Evolutionary conservation across 2,797 vertebrate species (phyloP), one percentile per base, ranked within the genome.

Genomic region (Craterocephalus amniculus): DNA sequence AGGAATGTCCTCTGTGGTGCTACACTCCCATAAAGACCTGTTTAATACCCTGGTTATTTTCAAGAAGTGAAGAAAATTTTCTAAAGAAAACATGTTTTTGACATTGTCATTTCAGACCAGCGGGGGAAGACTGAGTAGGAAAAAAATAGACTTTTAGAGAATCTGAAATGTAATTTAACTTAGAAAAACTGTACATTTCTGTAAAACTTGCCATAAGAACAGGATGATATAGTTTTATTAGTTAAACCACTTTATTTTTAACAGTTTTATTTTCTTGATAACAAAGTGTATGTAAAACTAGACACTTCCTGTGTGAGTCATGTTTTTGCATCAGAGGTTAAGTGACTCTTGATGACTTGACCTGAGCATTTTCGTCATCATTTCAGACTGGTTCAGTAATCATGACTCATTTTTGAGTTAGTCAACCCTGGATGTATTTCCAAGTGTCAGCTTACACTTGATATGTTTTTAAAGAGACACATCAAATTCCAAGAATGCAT

Each of bases 321-420:
- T 77, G 70, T 84, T 79, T 76, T 68, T 60, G n/a, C n/a, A 88
- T 87, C 61, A 80, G 59, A 64, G 67, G 57, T 63, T 75, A 79
- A 77, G 81, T 85, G 85, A 90, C 60, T 88, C 88, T 72, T 27
- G 0, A 7, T 45, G 67, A 63, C 56, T 65, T 63, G 70, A 72
- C 65, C 63, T 70, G 54, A 61, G 55, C 22, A 43, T 13, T 26
- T 14, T 26, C 3, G 67, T 80, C 78, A 70, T 70, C 27, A 6
- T 68, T 48, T 77, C 63, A 67, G 51, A 31, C 24, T 26, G 32
- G 49, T 83, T 78, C 73, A 60, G 68, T 75, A 48, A 32, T 83
- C 60, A 72, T 72, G 61, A 69, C 0, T 14, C 13, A 49, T 58
- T 67, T 72, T 31, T 2, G 38, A 62, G 58, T 2, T 63, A 61